Base-by-base conservation (phyloP, 2,797 vertebrate genomes). In the Parambassis ranga region DNA sequence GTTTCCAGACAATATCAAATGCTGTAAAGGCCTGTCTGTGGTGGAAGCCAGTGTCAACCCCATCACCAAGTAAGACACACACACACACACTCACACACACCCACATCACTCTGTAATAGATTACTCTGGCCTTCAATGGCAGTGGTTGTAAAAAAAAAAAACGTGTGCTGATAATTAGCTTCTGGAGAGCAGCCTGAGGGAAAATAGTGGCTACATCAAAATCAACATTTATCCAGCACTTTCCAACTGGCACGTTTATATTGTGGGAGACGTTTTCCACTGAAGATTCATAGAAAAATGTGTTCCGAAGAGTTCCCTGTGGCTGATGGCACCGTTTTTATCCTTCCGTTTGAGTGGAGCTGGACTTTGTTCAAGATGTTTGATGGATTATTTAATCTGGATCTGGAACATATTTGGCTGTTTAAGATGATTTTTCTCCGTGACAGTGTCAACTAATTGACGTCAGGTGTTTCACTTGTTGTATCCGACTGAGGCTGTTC, bases 1-100 rank as follows among this genome's bases (percentile, higher is more conserved):
- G 91, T 98, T 99, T 88, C 98, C 98, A 83, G 98, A 99, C 83
- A 99, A 95, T 81, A 99, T 99, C 71, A 98, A 98, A 89, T 98
- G 98, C 83, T 99, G 98, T 94, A 99, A 99, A 92, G 96, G 96
- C 91, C 92, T 99, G 90, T 95, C 96, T 75, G 94, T 99, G 88
- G 94, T 99, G 86, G 98, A 99, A 89, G 98, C 98, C 91, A 99
- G 97, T 84, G 98, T 99, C 86, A 99, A 99, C 87, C 98, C 98
- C 2, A 98, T 99, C 90, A 96, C 97, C 88, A 99, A 99, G 98
- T 99, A 92, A 97, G 96, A 72, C 38, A 23, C 16, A 10, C 5
- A 33, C 59, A 27, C 27, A 27, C 18, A 30, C 10, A 41, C 5
- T 4, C n/a, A n/a, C n/a, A n/a, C n/a, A n/a, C n/a, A 5, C 16